phyloP scores from a whole-genome alignment of 1,140 invertebrate genomes.

The Drosophila tristis region DNA sequence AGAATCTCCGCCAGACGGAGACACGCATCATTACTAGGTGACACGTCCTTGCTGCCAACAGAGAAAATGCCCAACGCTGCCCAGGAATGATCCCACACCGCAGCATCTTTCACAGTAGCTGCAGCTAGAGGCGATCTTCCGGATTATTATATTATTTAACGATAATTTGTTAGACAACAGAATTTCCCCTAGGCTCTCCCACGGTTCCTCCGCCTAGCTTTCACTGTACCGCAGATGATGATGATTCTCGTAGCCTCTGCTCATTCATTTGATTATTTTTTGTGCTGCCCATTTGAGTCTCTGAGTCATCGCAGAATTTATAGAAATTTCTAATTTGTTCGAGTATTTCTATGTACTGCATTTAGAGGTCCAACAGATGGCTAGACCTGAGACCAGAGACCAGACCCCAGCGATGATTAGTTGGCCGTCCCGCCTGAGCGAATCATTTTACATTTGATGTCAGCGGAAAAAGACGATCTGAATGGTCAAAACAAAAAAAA shows the following conservation, averaged over 20 bases:
- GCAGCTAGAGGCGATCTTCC: too few relatives aligned
- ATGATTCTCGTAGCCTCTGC: slow-evolving; percentile 22
- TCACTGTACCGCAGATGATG: slow-evolving; percentile 27
- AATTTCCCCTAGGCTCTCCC: background rate
- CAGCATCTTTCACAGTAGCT: too few relatives aligned
- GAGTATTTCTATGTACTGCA: slow-evolving; percentile 27
- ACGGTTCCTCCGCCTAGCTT: background rate
- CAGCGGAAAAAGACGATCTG: slow-evolving; percentile 59
- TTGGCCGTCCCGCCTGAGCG: slow-evolving; percentile 34
- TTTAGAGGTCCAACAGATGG: slow-evolving; percentile 71
- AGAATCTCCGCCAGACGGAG: slow-evolving; percentile 29
- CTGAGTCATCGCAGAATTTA: slow-evolving; percentile 75
- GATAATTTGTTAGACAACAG: background rate
- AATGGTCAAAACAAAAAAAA: slow-evolving; percentile 30
- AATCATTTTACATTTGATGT: slow-evolving; percentile 65
- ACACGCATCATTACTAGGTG: too few relatives aligned
- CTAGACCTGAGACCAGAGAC: slow-evolving; percentile 5
- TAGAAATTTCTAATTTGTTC: slow-evolving; percentile 62
- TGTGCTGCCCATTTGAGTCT: slow-evolving; percentile 32
- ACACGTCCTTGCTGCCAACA: too few relatives aligned
- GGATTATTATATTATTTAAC: too few relatives aligned
- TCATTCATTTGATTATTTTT: slow-evolving; percentile 57
- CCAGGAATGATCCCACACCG: too few relatives aligned
- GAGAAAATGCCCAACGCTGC: too few relatives aligned
- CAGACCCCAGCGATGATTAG: slow-evolving; percentile 38